These are phyloP conservation scores for Dynastes hyllus DNA, from an alignment of 2,888 invertebrate species.

Conservation along the genomic window DNA sequence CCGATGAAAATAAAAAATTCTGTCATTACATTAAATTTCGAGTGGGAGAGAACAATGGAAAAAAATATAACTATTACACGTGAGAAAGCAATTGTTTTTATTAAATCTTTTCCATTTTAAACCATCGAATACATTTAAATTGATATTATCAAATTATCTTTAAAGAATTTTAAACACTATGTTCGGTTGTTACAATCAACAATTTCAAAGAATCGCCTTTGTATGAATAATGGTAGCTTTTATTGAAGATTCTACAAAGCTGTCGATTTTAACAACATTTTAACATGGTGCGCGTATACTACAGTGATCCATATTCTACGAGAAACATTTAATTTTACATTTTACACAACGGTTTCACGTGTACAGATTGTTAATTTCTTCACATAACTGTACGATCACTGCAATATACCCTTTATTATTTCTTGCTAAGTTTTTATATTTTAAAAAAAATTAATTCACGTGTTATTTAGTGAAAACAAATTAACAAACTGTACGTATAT, in stretches of 20 bases:
- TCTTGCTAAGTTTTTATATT: neutral
- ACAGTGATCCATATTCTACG: constrained; percentile 31
- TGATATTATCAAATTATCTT: constrained; percentile 7
- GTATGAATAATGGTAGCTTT: too few species aligned
- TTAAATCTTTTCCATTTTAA: constrained; percentile 11
- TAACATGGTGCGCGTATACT: constrained; percentile 28
- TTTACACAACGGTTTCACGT: constrained; percentile 19
- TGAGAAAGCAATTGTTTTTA: constrained; percentile 15
- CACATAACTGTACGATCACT: constrained; percentile 23
- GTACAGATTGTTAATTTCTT: constrained; percentile 41
- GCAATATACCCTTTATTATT: constrained; percentile 19
- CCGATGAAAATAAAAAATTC: too few species aligned
- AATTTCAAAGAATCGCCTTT: neutral
- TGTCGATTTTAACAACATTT: constrained; percentile 38
- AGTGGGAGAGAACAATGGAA: neutral
- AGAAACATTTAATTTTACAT: constrained; percentile 18
- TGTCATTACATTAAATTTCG: too few species aligned
- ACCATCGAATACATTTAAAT: constrained; percentile 13
- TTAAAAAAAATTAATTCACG: neutral
- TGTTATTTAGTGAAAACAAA: constrained; percentile 23
- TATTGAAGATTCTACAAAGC: constrained; percentile 27
- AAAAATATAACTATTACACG: neutral
- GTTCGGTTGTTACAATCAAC: constrained; percentile 3
- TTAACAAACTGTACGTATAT: constrained; percentile 36
- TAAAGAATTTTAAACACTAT: constrained; percentile 12